Conservation (phyloP, 2,888 invertebrate species). For the Nomada ruficornis region DNA sequence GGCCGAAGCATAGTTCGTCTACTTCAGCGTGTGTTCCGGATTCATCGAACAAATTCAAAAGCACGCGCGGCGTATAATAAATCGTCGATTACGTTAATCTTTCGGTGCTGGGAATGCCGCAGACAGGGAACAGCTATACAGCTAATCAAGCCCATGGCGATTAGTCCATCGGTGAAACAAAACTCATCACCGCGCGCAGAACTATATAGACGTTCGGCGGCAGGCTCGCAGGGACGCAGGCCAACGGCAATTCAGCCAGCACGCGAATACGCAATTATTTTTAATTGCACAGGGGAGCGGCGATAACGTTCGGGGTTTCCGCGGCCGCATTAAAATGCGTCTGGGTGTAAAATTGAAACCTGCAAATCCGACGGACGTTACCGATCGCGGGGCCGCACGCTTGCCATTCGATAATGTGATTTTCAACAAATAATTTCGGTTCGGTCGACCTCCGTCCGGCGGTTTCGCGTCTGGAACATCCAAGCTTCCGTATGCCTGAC, state of each 20-base stretch:
- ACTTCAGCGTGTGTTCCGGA: background rate
- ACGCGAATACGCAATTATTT: slow-evolving; percentile 71
- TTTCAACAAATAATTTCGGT: slow-evolving; percentile 70
- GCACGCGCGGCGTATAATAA: background rate
- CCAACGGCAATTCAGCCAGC: slow-evolving; percentile 30
- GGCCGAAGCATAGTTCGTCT: slow-evolving; percentile 2
- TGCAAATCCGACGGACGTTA: slow-evolving; percentile 48
- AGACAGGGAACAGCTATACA: background rate
- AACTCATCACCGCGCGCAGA: slow-evolving; percentile 36
- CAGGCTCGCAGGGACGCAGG: slow-evolving; percentile 13
- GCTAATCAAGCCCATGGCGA: slow-evolving; percentile 20
- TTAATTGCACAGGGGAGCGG: slow-evolving; percentile 66
- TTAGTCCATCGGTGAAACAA: slow-evolving; percentile 45
- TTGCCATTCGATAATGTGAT: slow-evolving; percentile 66
- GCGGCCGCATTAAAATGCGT: slow-evolving; percentile 71
- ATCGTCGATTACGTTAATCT: slow-evolving; percentile 11
- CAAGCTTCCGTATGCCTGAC: slow-evolving; percentile 38
- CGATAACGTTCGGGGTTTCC: slow-evolving; percentile 65
- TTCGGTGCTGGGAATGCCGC: background rate
- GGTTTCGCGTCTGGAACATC: slow-evolving; percentile 48
- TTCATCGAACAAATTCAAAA: slow-evolving; percentile 9
- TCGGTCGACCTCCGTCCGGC: slow-evolving; percentile 4
- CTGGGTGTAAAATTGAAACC: slow-evolving; percentile 73
- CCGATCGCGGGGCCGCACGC: slow-evolving; percentile 5
- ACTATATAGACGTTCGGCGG: slow-evolving; percentile 11